Base-by-base conservation (phyloP, 2,113 vertebrate genomes). In the Proteles cristata region DNA sequence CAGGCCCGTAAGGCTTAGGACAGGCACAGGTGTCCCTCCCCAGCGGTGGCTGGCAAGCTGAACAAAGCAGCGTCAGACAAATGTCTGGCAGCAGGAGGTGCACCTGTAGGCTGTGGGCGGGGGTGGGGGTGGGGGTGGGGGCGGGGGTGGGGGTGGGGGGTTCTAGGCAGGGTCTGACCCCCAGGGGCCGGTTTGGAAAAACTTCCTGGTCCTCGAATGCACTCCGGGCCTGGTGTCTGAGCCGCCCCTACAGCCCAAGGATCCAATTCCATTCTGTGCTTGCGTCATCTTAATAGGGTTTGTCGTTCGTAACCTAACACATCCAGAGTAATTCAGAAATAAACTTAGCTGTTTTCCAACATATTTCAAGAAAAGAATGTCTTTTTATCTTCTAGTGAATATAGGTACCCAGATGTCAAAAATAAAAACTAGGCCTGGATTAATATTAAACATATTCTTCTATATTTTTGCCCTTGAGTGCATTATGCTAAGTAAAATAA, bases 71-170 rank as follows among this genome's bases (percentile, higher is more conserved):
- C 33, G 31, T 23, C 48, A 83, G 50, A 79, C 28, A 63, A 31
- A 61, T 53, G 35, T 4, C 12, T 45, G 21, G 35, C 55, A 31
- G 50, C 28, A 53, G 23, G 15, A 68, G 48, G 14, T 45, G 4
- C 17, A 39, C 7, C 5, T 50, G 31, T 45, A 87, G 53, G 5
- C 15, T 7, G 0, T 7, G 0, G 14, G n/a, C 1, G 25, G 0
- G 17, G 23, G 7, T 7, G 4, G 25, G 14, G 2, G n/a, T n/a
- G n/a, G n/a, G n/a, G n/a, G n/a, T n/a, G n/a, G n/a, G 0, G 14
- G n/a, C 1, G 25, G 0, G 17, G 23, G 7, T 7, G 4, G 25
- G 14, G 2, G n/a, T n/a, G n/a, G n/a, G n/a, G 48, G n/a, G 1
- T 66, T 19, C 43, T 81, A 48, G 39, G 17, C 58, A 76, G 31